Evolutionary conservation across 2,113 vertebrate genomes (phyloP).

Genomic region (Piprites chloris): DNA sequence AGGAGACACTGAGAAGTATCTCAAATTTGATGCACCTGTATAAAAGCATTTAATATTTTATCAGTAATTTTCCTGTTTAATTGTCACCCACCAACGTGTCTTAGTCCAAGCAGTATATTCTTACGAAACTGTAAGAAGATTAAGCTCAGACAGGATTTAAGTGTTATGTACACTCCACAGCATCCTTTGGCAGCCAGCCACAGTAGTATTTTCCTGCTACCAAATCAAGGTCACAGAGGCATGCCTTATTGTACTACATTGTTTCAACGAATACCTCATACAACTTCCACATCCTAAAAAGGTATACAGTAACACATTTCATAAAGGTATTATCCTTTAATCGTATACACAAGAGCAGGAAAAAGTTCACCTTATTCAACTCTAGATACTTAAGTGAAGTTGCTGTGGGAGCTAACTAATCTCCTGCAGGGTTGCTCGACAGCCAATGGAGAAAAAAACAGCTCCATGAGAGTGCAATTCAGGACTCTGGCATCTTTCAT

Average conservation of each 20-base stretch:
- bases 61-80: neutral
- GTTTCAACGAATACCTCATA: neutral
- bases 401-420: neutral
- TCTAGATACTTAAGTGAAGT: neutral
- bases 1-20: neutral
- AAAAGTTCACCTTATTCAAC: neutral
- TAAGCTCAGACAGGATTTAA: conserved; percentile 69
- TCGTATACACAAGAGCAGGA: neutral
- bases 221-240: conserved; percentile 54
- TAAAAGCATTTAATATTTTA: neutral
- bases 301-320: neutral
- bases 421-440: neutral
- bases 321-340: neutral
- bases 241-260: neutral
- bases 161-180: conserved; percentile 48
- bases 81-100: neutral
- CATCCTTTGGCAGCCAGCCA: conserved; percentile 41
- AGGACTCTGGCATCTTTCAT: conserved; percentile 2
- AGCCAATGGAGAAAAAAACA: neutral
- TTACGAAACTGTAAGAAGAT: conserved; percentile 49
- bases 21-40: neutral
- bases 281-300: neutral
- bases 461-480: neutral
- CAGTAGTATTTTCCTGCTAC: conserved; percentile 25
- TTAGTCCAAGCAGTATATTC: neutral